These are phyloP conservation scores for Scelioninae gen. 2 DNA, from an alignment of 2,888 invertebrate species.

Conservation along the genomic window DNA sequence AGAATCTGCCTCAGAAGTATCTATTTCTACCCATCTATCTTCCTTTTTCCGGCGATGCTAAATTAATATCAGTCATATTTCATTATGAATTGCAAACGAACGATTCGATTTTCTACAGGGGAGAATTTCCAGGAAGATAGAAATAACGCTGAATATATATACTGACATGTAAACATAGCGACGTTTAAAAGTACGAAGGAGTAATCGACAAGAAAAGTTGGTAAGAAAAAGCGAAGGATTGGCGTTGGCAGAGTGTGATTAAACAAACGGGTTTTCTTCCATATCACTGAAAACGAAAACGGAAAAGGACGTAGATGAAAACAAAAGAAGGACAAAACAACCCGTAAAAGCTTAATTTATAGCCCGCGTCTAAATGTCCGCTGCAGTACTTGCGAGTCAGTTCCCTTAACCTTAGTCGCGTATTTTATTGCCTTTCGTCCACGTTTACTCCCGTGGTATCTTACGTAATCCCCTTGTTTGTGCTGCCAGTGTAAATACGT, in stretches of 20 bases:
- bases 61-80: constrained; percentile 46
- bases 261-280: constrained; percentile 53
- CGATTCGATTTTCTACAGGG: constrained; percentile 11
- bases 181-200: constrained; percentile 23
- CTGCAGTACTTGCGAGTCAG: constrained; percentile 59
- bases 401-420: constrained; percentile 64
- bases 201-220: constrained; percentile 24
- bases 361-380: constrained; percentile 63
- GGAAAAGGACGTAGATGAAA: constrained; percentile 26
- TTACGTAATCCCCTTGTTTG: constrained; percentile 53
- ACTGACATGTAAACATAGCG: constrained; percentile 44
- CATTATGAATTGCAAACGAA: constrained; percentile 47
- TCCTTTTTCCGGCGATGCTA: constrained; percentile 7
- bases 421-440: constrained; percentile 63
- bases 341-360: constrained; percentile 65
- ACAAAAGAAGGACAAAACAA: constrained; percentile 60
- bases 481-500: constrained; percentile 39
- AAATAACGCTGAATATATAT: constrained; percentile 38
- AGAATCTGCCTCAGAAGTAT: constrained; percentile 34
- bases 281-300: constrained; percentile 47
- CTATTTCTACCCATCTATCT: constrained; percentile 4
- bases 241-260: constrained; percentile 43
- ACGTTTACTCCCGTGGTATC: constrained; percentile 49
- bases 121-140: constrained; percentile 13
- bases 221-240: constrained; percentile 42